Base-by-base conservation (phyloP, 2,888 invertebrate species). In the Palloptera scutellata region DNA sequence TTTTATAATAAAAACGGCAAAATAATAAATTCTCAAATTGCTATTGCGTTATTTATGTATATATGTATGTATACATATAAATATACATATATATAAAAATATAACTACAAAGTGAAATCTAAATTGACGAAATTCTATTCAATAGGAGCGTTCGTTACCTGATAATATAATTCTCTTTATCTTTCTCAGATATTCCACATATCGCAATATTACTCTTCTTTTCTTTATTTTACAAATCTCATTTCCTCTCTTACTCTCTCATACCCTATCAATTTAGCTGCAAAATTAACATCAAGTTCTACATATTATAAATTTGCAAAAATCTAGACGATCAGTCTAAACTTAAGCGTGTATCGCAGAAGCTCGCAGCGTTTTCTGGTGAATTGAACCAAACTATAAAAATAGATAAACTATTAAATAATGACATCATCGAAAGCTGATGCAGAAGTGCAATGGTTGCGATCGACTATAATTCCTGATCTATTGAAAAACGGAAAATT, bases 381-480 rank as follows among this genome's bases (percentile, higher is more conserved):
- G 20, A 43, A 20, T 13, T n/a, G 5, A 45, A 8, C 6, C 17
- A 13, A 55, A 55, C n/a, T 9, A 30, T 10, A 55, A 30, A 30
- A 30, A 30, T 30, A 30, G 6, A 30, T 30, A 30, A 30, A 30
- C 6, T 30, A 30, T 30, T 30, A 58, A 59, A 64, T 64, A 58
- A 11, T 17, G 15, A 30, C 30, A 30, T n/a, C 43, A 41, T 13
- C 60, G 0, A 66, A 48, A 66, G 40, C 62, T 30, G 71, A 75
- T 48, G 64, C 57, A 5, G 79, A 80, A 76, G 65, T 72, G 15
- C 60, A 75, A 42, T 80, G 80, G 80, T 64, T 80, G 11, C 72
- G 67, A 6, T 59, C 60, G 0, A 48, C 41, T 13, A 67, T 80
- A 17, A 53, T 80, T 10, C 76, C 77, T 4, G 64, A 72, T 53